Evolutionary conservation across 35 echinoderm and acorn worm species (phyloP).

Genomic region (Heliocidaris tuberculata): DNA sequence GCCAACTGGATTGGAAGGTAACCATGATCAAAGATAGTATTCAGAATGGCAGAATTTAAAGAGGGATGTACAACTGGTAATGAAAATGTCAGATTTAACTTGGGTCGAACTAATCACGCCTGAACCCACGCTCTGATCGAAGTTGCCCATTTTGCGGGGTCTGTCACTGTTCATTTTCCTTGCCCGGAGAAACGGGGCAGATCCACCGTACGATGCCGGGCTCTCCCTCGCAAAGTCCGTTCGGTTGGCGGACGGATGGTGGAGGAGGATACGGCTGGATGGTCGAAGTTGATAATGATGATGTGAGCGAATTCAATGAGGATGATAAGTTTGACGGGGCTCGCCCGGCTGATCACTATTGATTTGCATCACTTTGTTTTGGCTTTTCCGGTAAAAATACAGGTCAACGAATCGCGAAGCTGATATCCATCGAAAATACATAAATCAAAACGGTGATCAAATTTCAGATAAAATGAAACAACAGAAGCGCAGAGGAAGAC

Average conservation of each 20-base stretch:
- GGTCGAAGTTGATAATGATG: constrained; percentile 6
- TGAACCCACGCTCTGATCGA: not conserved
- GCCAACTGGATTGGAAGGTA: not conserved
- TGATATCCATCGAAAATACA: not conserved
- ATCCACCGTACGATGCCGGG: not conserved
- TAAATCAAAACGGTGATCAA: not conserved
- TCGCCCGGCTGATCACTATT: not conserved
- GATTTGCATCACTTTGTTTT: constrained; percentile 20
- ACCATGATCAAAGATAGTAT: not conserved
- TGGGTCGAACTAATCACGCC: not conserved
- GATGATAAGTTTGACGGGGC: constrained; percentile 28
- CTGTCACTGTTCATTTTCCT: constrained; percentile 28
- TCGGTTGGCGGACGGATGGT: not conserved
- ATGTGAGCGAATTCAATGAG: constrained; percentile 19
- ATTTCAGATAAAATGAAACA: not conserved
- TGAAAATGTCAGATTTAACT: constrained; percentile 40
- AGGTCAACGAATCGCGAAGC: not conserved
- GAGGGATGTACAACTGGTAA: constrained; percentile 13
- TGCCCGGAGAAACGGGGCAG: not conserved
- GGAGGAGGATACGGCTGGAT: not conserved
- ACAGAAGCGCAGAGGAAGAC: not conserved
- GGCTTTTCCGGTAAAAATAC: not conserved
- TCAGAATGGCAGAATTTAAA: constrained; percentile 31
- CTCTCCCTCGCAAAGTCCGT: not conserved
- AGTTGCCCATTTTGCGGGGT: constrained; percentile 15